Percentiles rank a stretch among this genome's conserved stretches.
These are phyloP conservation scores for Lithophane ornitopus DNA, from an alignment of 2,888 invertebrate genomes.

Conservation along the genomic window DNA sequence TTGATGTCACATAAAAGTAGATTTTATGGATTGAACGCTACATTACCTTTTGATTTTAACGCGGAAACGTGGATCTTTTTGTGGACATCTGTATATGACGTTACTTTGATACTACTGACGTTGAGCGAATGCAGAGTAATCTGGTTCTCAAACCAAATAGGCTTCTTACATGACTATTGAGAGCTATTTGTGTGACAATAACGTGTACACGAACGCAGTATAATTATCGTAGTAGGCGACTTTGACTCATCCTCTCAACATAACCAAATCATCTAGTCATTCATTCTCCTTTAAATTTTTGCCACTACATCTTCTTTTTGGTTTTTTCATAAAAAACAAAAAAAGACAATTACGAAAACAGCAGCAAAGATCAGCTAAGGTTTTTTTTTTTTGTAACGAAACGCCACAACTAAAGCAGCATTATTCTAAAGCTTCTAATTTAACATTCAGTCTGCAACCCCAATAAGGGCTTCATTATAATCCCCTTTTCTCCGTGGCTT, in stretches of 20 bases:
- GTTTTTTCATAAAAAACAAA: neutral
- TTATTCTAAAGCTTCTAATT: constrained; percentile 17
- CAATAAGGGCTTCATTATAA: constrained; percentile 41
- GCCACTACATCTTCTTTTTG: no score
- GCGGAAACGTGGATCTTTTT: neutral
- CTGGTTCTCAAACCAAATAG: neutral
- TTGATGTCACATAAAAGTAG: neutral
- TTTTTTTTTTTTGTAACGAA: neutral
- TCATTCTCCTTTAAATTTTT: no score
- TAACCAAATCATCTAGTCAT: no score
- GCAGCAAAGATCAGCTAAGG: neutral
- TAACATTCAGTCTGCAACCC: neutral
- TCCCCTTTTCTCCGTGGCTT: neutral
- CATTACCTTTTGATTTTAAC: neutral
- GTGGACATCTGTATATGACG: neutral
- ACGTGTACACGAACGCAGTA: no score
- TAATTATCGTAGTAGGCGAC: neutral
- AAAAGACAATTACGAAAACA: neutral
- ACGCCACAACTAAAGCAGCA: neutral
- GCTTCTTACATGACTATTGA: neutral
- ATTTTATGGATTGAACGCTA: constrained; percentile 8
- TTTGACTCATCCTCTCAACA: no score
- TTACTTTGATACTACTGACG: neutral
- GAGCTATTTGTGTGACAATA: neutral
- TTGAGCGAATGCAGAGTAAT: neutral